These are phyloP conservation scores for Psophia crepitans DNA, from an alignment of 2,113 vertebrate species.

Conservation along the genomic window DNA sequence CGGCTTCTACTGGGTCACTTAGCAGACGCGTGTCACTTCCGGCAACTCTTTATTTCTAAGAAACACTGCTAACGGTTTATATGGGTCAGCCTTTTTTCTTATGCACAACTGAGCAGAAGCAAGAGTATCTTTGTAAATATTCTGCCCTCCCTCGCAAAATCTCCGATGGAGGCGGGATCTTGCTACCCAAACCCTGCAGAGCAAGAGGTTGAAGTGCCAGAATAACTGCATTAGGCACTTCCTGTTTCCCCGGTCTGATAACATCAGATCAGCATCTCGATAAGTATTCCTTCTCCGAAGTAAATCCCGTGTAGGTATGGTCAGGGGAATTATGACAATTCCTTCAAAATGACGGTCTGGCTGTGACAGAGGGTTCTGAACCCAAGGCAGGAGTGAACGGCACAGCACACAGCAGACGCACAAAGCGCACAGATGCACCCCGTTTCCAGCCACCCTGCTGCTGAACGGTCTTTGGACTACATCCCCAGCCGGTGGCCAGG, in stretches of 20 bases:
- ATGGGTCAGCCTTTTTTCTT: neutral
- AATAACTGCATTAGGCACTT: neutral
- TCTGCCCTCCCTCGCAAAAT: neutral
- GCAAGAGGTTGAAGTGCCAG: neutral
- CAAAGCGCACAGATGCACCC: neutral
- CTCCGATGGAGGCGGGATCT: neutral
- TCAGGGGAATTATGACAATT: neutral
- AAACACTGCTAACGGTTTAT: neutral
- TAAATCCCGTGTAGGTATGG: neutral
- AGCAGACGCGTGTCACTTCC: neutral
- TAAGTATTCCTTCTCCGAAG: neutral
- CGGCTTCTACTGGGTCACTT: neutral
- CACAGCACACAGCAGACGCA: neutral
- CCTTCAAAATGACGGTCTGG: neutral
- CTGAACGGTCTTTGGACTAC: neutral
- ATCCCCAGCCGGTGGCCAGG: rapidly evolving
- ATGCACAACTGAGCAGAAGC: neutral
- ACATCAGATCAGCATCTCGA: neutral
- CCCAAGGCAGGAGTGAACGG: neutral
- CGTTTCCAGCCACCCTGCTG: neutral
- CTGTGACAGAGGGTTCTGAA: neutral
- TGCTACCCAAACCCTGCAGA: neutral
- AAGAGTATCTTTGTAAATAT: neutral
- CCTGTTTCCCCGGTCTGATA: neutral
- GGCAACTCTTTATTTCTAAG: neutral